These are phyloP conservation scores for Cryptus armator DNA, from an alignment of 2,888 invertebrate genomes.

Conservation along the genomic window DNA sequence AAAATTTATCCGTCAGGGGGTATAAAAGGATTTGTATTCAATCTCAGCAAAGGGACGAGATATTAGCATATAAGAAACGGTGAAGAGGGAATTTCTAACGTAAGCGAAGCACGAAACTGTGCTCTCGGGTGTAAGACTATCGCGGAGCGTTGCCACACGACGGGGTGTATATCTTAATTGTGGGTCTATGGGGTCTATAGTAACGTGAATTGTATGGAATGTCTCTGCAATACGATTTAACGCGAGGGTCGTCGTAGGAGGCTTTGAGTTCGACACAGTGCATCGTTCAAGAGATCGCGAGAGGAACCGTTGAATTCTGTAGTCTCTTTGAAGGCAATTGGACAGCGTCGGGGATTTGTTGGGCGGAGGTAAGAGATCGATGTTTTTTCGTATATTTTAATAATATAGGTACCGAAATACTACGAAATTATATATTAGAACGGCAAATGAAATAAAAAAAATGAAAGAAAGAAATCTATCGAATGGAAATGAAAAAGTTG, in stretches of 20 bases:
- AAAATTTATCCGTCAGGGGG: constrained; percentile 37
- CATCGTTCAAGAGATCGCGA: constrained; percentile 40
- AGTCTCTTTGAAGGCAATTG: constrained; percentile 7
- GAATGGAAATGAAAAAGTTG: background rate
- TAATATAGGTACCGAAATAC: too few relatives aligned
- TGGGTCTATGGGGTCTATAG: background rate
- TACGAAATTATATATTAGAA: too few relatives aligned
- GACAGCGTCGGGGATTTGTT: background rate
- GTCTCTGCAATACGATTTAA: background rate
- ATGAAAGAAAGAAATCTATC: background rate
- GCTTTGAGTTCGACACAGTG: constrained; percentile 11
- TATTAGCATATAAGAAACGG: constrained; percentile 35
- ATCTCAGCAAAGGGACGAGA: constrained; percentile 22
- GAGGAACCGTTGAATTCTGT: constrained; percentile 6
- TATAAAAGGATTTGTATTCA: constrained; percentile 19
- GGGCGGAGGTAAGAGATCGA: background rate
- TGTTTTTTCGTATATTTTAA: background rate
- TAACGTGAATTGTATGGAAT: background rate
- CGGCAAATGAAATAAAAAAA: background rate
- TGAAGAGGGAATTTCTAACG: background rate
- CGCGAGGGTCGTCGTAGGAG: background rate
- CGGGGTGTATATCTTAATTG: constrained; percentile 32
- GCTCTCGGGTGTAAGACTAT: background rate
- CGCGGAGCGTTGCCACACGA: background rate
- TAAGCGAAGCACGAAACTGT: background rate